These are phyloP conservation scores for Drosophila paramelanica DNA, from an alignment of 2,888 invertebrate species.

Conservation along the genomic window DNA sequence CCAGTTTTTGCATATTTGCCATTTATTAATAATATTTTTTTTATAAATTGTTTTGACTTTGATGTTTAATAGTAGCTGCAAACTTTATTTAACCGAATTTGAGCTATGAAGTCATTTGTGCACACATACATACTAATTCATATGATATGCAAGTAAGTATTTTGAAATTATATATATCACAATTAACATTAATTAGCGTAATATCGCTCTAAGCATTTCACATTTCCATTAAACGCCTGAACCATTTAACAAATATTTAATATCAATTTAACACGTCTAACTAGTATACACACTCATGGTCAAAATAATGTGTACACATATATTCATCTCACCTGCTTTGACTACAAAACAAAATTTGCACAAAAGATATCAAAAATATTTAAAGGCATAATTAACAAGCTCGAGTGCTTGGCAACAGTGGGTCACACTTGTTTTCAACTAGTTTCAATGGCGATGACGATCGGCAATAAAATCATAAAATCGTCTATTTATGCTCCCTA, in stretches of 20 bases:
- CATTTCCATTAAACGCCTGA: slow-evolving; percentile 22
- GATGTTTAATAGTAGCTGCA: slow-evolving; percentile 29
- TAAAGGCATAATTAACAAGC: slow-evolving; percentile 60
- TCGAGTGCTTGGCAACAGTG: slow-evolving; percentile 43
- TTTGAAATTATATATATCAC: slow-evolving; percentile 8
- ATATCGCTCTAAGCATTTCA: slow-evolving; percentile 14
- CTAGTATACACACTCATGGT: slow-evolving; percentile 1
- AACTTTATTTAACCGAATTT: slow-evolving; percentile 39
- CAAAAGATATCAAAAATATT: slow-evolving; percentile 51
- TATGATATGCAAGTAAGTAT: neutral
- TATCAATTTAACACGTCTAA: slow-evolving; percentile 50
- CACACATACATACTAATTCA: neutral
- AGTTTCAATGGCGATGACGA: slow-evolving; percentile 22
- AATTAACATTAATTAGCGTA: slow-evolving; percentile 73
- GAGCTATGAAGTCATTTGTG: slow-evolving; percentile 47
- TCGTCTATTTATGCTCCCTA: slow-evolving; percentile 46
- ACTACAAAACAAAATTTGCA: neutral
- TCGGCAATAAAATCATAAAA: slow-evolving; percentile 53
- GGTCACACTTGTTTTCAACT: slow-evolving; percentile 38
- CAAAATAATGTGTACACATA: neutral
- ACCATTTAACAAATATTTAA: slow-evolving; percentile 29
- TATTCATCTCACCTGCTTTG: too few relatives aligned
- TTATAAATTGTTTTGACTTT: slow-evolving; percentile 11
- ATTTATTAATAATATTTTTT: slow-evolving; percentile 5
- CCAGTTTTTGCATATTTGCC: slow-evolving; percentile 34